Evolutionary conservation across 2,797 vertebrate species (phyloP), one percentile per base, ranked within the genome.

Genomic region (Spinibarbus caldwelli): DNA sequence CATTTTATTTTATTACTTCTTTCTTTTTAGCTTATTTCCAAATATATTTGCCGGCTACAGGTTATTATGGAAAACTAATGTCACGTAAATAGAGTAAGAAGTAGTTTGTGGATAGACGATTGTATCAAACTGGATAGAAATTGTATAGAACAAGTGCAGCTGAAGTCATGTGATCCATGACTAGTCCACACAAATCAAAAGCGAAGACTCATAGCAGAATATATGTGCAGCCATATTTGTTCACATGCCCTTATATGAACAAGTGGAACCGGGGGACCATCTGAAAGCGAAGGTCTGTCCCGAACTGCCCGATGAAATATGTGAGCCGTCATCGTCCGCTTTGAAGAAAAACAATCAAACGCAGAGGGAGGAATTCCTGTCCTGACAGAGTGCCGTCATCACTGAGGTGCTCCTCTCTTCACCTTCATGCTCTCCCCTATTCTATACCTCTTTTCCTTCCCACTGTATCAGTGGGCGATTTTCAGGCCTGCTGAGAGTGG

Each of bases 291-390:
- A 68, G 57, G 68, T 85, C 83, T 85, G 71, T 86, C 87, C 77
- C 12, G 12, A 78, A 82, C 71, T 64, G 67, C n/a, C 59, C 41
- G 84, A 78, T 75, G 70, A 88, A 86, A 83, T 76, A 89, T 88
- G 68, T 73, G 68, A 77, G 70, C 88, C 71, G 71, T 88, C 88
- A 89, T 86, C 79, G 70, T 88, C 75, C 47, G 54, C 85, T 88
- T 85, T 89, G 80, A 87, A 89, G 82, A 77, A 85, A 83, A 88
- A 86, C 85, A 89, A 86, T 80, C 85, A 83, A 79, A 87, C 70
- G 12, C 84, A 68, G 76, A 77, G 82, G 85, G 82, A 85, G 85
- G 85, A 85, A 86, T 87, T 89, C 85, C 76, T 49, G 75, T 84
- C 59, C 76, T 86, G 87, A 83, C 80, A 88, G 79, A 72, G 43